These are phyloP conservation scores for Azemiops feae DNA, from an alignment of 2,113 vertebrate species.

Conservation along the genomic window DNA sequence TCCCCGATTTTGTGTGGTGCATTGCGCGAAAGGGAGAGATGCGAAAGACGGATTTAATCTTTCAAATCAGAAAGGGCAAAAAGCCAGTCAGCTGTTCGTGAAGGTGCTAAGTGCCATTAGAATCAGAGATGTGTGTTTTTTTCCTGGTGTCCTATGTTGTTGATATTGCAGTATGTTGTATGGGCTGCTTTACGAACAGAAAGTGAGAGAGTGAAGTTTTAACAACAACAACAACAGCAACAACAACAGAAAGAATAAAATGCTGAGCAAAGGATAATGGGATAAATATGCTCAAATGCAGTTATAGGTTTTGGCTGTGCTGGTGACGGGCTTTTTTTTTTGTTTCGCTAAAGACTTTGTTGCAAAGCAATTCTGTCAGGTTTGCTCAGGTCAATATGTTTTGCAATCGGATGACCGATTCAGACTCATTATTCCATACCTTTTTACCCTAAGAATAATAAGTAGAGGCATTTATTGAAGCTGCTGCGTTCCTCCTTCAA, in stretches of 20 bases:
- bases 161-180: not conserved
- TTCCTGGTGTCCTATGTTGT: not conserved
- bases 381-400: not conserved
- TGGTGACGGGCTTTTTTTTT: not conserved
- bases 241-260: not conserved
- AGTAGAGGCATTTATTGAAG: not conserved
- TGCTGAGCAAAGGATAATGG: not conserved
- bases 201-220: not conserved
- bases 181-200: not conserved
- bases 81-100: not conserved
- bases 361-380: not conserved
- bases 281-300: not conserved
- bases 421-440: not conserved
- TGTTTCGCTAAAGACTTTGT: not conserved
- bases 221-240: not conserved
- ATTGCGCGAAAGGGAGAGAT: not conserved
- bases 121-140: not conserved
- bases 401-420: not conserved
- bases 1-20: not conserved
- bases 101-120: not conserved
- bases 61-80: not conserved
- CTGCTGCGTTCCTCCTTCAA: not conserved
- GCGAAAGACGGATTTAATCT: not conserved
- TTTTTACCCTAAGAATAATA: not conserved
- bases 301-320: not conserved